Conservation (phyloP, 2,888 invertebrate species). For the Tridacna crocea region DNA sequence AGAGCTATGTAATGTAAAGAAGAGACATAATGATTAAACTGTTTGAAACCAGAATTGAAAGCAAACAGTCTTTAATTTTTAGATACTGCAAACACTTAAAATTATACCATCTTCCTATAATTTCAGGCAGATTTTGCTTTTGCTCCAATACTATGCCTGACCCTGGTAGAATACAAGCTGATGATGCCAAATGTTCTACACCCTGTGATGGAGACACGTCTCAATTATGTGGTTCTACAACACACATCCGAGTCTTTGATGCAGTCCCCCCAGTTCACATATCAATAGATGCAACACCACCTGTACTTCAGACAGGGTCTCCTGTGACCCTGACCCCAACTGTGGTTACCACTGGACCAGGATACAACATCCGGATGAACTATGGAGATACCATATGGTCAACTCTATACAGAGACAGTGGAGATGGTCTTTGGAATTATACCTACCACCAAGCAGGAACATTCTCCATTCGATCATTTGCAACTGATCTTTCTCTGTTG, state of each 20-base stretch:
- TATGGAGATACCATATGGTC: slow-evolving; percentile 79
- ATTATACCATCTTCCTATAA: too few species aligned
- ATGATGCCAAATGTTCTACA: slow-evolving; percentile 54
- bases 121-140: slow-evolving; percentile 42
- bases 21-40: too few species aligned
- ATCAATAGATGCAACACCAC: slow-evolving; percentile 21
- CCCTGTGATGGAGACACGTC: slow-evolving; percentile 63
- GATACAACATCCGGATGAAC: slow-evolving; percentile 64
- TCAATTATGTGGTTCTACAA: slow-evolving; percentile 66
- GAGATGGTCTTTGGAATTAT: slow-evolving; percentile 62
- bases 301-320: slow-evolving; percentile 9
- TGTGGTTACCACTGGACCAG: slow-evolving; percentile 5
- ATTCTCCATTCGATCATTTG: slow-evolving; percentile 74
- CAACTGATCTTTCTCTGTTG: slow-evolving; percentile 37
- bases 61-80: too few species aligned
- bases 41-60: too few species aligned
- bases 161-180: neutral
- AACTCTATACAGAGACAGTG: slow-evolving; percentile 67
- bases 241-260: slow-evolving; percentile 67
- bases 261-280: slow-evolving; percentile 61
- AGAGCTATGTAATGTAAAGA: too few species aligned
- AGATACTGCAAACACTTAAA: too few species aligned
- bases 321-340: slow-evolving; percentile 36
- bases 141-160: slow-evolving; percentile 32
- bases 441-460: slow-evolving; percentile 76